These are phyloP conservation scores for Eptatretus atami DNA, from an alignment of 2,797 vertebrate genomes.

Conservation along the genomic window DNA sequence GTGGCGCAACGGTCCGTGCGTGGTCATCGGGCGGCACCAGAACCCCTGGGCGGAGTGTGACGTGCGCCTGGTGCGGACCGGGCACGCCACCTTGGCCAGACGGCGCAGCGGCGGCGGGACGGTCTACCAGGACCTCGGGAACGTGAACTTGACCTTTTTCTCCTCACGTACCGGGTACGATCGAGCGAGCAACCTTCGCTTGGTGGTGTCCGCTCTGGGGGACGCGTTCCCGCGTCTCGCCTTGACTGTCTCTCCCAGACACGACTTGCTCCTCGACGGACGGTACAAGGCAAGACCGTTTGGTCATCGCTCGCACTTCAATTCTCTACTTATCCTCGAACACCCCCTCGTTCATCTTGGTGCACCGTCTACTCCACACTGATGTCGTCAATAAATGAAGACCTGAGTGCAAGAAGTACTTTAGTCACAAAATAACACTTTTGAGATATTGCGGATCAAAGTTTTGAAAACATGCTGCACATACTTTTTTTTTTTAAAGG, in stretches of 20 bases:
- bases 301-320: too few species aligned
- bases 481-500: too few species aligned
- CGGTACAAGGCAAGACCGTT: too few species aligned
- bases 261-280: conserved; percentile 44
- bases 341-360: too few species aligned
- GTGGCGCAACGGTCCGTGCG: conserved; percentile 41
- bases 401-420: too few species aligned
- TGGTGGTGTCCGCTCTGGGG: conserved; percentile 34
- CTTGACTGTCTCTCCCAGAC: conserved; percentile 30
- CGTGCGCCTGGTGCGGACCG: conserved; percentile 24
- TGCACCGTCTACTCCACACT: too few species aligned
- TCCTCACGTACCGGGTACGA: conserved; percentile 36
- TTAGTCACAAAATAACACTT: too few species aligned
- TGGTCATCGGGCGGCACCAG: conserved; percentile 73
- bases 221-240: conserved; percentile 24
- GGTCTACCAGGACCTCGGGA: conserved; percentile 66
- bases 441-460: too few species aligned
- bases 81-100: conserved; percentile 33
- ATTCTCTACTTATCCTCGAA: too few species aligned
- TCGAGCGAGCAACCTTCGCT: conserved; percentile 35
- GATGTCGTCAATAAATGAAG: too few species aligned
- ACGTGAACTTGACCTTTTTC: conserved; percentile 81
- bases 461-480: too few species aligned
- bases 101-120: conserved; percentile 61
- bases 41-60: conserved; percentile 75